A percentile compares a stretch with the other conserved stretches of the same genome.
Evolutionary conservation across 2,797 vertebrate species (phyloP).

Genomic region (Staurois parvus): DNA sequence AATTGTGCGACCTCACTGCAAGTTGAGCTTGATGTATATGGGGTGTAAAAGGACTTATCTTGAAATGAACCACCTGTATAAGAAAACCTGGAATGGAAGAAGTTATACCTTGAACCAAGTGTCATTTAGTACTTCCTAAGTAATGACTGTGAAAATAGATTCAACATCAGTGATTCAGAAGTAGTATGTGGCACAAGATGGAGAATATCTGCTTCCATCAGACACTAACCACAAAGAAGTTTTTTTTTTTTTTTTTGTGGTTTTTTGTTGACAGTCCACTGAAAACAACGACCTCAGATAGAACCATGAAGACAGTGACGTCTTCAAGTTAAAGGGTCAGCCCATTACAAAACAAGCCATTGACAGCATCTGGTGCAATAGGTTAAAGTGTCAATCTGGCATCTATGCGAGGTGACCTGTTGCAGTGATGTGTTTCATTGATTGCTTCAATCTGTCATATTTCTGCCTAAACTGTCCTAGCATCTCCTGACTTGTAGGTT

Average conservation of each 20-base stretch:
- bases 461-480: constrained; percentile 45
- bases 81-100: neutral
- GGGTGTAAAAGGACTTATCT: neutral
- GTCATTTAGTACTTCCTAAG: neutral
- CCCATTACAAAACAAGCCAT: neutral
- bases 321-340: constrained; percentile 33
- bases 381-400: constrained; percentile 40
- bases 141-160: neutral
- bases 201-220: no score
- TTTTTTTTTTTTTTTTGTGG: no score
- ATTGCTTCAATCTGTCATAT: constrained; percentile 46
- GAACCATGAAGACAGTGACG: neutral
- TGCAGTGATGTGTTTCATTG: constrained; percentile 40
- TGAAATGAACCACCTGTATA: neutral
- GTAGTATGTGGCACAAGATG: neutral
- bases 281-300: neutral
- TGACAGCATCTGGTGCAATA: constrained; percentile 3
- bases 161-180: neutral
- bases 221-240: no score
- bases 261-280: neutral
- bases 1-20: no score
- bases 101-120: neutral
- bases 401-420: constrained; percentile 46
- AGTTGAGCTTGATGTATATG: no score
- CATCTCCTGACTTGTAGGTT: constrained; percentile 35